Conservation (phyloP, 2,113 vertebrate species). For the Sebastes fasciatus region DNA sequence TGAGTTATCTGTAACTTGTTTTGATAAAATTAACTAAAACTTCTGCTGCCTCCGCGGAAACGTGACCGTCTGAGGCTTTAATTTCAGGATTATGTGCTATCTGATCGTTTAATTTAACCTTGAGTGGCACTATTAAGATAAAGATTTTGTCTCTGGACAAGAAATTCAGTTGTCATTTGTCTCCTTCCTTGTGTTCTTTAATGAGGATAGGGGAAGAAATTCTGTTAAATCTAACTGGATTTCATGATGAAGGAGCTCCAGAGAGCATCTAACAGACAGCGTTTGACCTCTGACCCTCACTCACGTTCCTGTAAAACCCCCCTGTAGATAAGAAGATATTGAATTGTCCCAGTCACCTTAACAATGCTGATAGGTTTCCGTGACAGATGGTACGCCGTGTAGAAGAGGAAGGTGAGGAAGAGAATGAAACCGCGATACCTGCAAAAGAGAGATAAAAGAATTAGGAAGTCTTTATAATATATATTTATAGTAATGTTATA, state of each 20-base stretch:
- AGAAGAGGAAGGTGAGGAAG: constrained; percentile 93
- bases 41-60: too few relatives aligned
- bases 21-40: too few relatives aligned
- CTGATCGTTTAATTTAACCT: too few relatives aligned
- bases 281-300: background rate
- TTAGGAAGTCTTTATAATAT: background rate
- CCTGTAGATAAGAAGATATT: background rate
- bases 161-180: background rate
- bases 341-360: constrained; percentile 85
- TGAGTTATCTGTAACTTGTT: too few relatives aligned
- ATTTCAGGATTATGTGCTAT: too few relatives aligned
- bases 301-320: background rate
- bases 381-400: constrained; percentile 95
- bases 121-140: background rate
- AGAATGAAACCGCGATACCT: constrained; percentile 93
- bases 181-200: background rate
- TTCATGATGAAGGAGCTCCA: background rate
- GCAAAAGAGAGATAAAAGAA: constrained; percentile 10
- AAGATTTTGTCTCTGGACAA: background rate
- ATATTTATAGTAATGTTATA: background rate
- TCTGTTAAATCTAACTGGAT: background rate
- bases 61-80: too few relatives aligned
- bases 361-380: constrained; percentile 97
- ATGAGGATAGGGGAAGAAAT: background rate
- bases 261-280: background rate